Evolutionary conservation across 2,888 invertebrate species (phyloP).

Genomic region (Pachliopta kotzebuea): DNA sequence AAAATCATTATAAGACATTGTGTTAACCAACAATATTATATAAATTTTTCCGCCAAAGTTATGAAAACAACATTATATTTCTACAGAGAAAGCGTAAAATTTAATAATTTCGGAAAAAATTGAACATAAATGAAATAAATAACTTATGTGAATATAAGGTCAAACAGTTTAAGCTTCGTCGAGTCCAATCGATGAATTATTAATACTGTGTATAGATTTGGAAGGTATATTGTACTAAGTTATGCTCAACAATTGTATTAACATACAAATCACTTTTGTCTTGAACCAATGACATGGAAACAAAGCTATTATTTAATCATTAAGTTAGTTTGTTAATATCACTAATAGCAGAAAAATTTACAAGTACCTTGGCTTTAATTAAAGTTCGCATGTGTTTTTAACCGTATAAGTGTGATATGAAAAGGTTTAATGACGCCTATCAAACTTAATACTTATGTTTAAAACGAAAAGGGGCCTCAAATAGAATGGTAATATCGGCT

Average conservation of each 20-base stretch:
- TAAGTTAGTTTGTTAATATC: too few species aligned
- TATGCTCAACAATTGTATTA: constrained; percentile 15
- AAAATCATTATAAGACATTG: too few species aligned
- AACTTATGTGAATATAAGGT: neutral
- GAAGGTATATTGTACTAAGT: constrained; percentile 3
- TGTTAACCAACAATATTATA: too few species aligned
- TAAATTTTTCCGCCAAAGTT: too few species aligned
- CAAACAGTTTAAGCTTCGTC: constrained; percentile 3
- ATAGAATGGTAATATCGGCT: constrained; percentile 15
- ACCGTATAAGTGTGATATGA: neutral
- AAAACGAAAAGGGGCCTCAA: constrained; percentile 11
- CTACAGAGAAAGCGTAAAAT: too few species aligned
- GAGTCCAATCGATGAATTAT: constrained; percentile 12
- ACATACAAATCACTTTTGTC: constrained; percentile 12
- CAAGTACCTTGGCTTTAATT: too few species aligned
- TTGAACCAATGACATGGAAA: neutral
- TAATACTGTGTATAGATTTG: constrained; percentile 15
- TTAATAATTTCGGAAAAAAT: neutral
- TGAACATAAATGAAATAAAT: neutral
- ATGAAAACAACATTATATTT: too few species aligned
- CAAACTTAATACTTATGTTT: constrained; percentile 10
- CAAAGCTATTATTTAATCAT: neutral
- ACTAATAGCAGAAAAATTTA: too few species aligned
- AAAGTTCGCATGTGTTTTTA: neutral
- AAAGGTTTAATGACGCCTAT: neutral